Percentiles rank a stretch among this genome's conserved stretches.
Conservation (phyloP, 1,140 invertebrate genomes). For the Homalodisca vitripennis region DNA sequence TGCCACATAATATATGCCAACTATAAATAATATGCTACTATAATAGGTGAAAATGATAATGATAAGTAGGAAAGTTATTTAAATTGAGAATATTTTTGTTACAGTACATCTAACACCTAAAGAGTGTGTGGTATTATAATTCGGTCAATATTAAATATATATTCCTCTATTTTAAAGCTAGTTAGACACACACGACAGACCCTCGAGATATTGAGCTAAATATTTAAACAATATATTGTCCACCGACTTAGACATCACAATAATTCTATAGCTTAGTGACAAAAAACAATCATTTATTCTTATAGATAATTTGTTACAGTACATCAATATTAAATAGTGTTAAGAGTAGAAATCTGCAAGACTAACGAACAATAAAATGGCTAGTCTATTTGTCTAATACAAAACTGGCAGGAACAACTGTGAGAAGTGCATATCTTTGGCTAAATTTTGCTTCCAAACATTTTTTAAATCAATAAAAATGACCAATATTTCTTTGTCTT, state of each 20-base stretch:
- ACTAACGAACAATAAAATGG: slow-evolving; percentile 3
- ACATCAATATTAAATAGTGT: slow-evolving; percentile 10
- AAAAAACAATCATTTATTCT: neutral
- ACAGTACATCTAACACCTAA: slow-evolving; percentile 20
- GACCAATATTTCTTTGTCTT: slow-evolving; percentile 18
- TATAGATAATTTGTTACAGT: slow-evolving; percentile 17
- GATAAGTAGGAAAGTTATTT: neutral
- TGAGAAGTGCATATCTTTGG: slow-evolving; percentile 20
- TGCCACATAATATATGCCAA: neutral
- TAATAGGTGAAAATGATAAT: too few relatives aligned
- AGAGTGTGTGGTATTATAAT: slow-evolving; percentile 23
- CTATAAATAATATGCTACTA: slow-evolving; percentile 10
- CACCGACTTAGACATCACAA: slow-evolving; percentile 29
- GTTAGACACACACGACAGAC: slow-evolving; percentile 19
- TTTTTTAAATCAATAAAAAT: neutral
- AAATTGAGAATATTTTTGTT: slow-evolving; percentile 8
- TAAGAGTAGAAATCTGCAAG: slow-evolving; percentile 21
- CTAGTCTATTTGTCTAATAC: slow-evolving; percentile 24
- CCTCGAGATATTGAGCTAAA: slow-evolving; percentile 23
- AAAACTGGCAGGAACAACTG: slow-evolving; percentile 24
- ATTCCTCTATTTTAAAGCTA: slow-evolving; percentile 26
- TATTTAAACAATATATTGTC: slow-evolving; percentile 27
- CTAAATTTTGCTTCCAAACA: slow-evolving; percentile 18
- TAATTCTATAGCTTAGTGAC: slow-evolving; percentile 9
- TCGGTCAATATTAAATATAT: slow-evolving; percentile 26